Conservation (phyloP, 1,140 invertebrate genomes). For the Cydia amplana region DNA sequence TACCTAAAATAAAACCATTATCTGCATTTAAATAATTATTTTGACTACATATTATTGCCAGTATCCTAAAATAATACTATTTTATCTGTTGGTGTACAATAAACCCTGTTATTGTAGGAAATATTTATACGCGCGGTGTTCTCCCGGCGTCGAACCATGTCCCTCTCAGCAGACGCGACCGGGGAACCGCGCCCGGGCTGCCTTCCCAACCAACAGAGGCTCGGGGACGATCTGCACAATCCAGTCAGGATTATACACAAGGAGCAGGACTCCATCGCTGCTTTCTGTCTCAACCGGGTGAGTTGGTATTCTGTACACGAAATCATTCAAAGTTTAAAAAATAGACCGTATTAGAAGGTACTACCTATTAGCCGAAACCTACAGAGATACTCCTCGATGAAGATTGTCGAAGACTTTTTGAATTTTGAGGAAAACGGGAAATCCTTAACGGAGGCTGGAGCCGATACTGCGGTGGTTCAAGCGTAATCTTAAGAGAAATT, state of each 20-base stretch:
- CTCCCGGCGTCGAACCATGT: slow-evolving; percentile 82
- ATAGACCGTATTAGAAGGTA: no score
- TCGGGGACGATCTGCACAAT: slow-evolving; percentile 83
- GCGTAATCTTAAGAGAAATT: no score
- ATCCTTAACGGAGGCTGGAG: no score
- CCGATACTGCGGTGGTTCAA: no score
- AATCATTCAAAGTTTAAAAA: not conserved
- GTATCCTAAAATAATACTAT: no score
- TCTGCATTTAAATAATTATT: no score
- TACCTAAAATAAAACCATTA: slow-evolving; percentile 35
- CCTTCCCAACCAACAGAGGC: slow-evolving; percentile 47
- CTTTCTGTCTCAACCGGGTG: slow-evolving; percentile 93
- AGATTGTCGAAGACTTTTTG: no score
- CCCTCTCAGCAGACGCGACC: slow-evolving; percentile 53
- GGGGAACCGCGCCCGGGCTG: slow-evolving; percentile 54
- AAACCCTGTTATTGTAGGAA: slow-evolving; percentile 78
- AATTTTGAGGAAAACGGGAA: no score
- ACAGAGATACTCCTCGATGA: no score
- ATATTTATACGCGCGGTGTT: slow-evolving; percentile 98
- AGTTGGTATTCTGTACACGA: not conserved
- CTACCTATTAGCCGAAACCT: no score
- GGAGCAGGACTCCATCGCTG: slow-evolving; percentile 98
- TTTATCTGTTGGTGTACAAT: not conserved
- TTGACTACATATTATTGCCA: no score
- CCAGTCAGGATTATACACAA: slow-evolving; percentile 98